Base-by-base conservation (phyloP, 2,113 vertebrate genomes). In the Brachyistius frenatus region DNA sequence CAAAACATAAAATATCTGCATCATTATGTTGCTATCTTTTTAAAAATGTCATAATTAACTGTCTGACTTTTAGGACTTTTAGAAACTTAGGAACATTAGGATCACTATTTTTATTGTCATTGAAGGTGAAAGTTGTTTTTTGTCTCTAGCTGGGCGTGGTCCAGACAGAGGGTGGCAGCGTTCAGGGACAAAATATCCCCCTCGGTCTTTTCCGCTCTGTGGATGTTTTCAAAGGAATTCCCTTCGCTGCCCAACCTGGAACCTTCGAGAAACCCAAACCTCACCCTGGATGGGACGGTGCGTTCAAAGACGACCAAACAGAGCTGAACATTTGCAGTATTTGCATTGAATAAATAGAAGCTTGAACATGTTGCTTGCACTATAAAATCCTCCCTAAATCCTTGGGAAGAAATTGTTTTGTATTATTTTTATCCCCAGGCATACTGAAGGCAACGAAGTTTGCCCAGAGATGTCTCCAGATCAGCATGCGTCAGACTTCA, bases 201-300 rank as follows among this genome's bases (percentile, higher is more conserved):
- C 80, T 96, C 7, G 92, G 96, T 4, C 67, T 94, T 1, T 86
- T 84, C 0, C 33, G 74, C 16, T 93, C 88, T 2, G n/a, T 98
- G 0, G 96, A 98, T 32, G 81, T 96, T 77, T 98, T 98, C 86
- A 97, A 86, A 79, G 97, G 97, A 30, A 96, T 98, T 53, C 97
- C 97, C 30, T 98, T 96, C 2, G 96, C 94, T 1, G 82, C 96
- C 90, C 80, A 93, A 0, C 90, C 98, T 6, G 95, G 93, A 23
- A 75, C 76, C 3, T 94, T 99, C 73, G 87, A 97, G 91, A 96
- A 97, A 5, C 95, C 97, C 0, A 33, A 91, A 66, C 92, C 71
- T 58, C 96, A 98, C 75, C 95, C 96, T 0, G 96, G 97, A 85
- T 98, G 97, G 97, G 74, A 92, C 47, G 96, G 97, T 98, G 23